Percentiles rank a stretch among this genome's conserved stretches.
phyloP scores from a whole-genome alignment of 1,140 invertebrate genomes.

The Vollenhovia emeryi region DNA sequence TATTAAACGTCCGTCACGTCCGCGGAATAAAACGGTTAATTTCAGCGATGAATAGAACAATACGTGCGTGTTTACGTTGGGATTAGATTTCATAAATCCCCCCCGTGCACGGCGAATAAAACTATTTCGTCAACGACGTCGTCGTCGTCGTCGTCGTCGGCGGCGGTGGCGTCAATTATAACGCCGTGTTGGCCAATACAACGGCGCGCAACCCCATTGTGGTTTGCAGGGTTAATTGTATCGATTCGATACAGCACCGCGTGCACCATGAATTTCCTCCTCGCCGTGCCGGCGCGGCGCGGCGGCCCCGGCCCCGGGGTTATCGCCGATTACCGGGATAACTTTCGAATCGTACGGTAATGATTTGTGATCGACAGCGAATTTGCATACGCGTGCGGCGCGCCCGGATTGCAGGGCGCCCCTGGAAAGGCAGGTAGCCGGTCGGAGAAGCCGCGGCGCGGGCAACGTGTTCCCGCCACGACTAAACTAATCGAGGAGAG shows the following conservation, averaged over 20 bases:
- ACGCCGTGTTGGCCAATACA: slow-evolving; percentile 54
- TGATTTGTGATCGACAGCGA: slow-evolving; percentile 61
- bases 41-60: slow-evolving; percentile 27
- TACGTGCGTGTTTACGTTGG: slow-evolving; percentile 31
- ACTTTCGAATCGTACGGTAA: slow-evolving; percentile 63
- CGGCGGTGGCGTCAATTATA: slow-evolving; percentile 54
- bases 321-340: slow-evolving; percentile 67
- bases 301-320: slow-evolving; percentile 36
- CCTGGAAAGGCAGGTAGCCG: neutral
- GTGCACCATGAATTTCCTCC: slow-evolving; percentile 66
- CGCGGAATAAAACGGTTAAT: slow-evolving; percentile 41
- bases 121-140: slow-evolving; percentile 12
- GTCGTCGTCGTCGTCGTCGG: neutral
- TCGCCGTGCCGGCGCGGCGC: too few species aligned
- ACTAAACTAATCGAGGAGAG: slow-evolving; percentile 56
- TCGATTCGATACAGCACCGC: slow-evolving; percentile 67
- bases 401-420: neutral
- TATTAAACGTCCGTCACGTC: slow-evolving; percentile 35
- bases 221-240: slow-evolving; percentile 68
- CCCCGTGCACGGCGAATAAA: slow-evolving; percentile 19
- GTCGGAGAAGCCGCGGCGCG: slow-evolving; percentile 9
- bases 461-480: slow-evolving; percentile 47
- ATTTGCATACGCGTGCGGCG: slow-evolving; percentile 35
- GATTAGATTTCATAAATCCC: slow-evolving; percentile 25
- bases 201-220: slow-evolving; percentile 57